Evolutionary conservation across 2,797 vertebrate genomes (phyloP).

Genomic region (Lagodon rhomboides): DNA sequence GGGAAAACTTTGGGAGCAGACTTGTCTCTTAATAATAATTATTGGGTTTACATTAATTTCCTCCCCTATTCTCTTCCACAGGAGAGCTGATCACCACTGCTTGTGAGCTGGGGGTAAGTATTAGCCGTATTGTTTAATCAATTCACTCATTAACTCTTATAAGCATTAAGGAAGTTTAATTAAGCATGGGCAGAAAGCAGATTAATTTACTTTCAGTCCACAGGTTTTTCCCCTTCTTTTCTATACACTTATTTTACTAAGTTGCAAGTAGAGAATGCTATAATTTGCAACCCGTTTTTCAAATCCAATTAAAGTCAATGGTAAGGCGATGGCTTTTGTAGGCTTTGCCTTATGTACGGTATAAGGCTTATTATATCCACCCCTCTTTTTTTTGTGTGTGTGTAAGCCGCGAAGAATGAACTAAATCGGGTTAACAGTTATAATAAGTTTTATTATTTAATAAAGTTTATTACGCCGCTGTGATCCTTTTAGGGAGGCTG

Average conservation of each 20-base stretch:
- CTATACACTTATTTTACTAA: conserved; percentile 94
- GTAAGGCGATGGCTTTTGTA: conserved; percentile 96
- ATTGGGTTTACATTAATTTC: conserved; percentile 99
- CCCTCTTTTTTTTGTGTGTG: conserved; percentile 93
- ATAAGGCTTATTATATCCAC: conserved; percentile 99
- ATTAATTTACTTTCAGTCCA: conserved; percentile 99
- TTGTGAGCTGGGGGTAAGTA: conserved; percentile 99
- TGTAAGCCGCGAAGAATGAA: conserved; percentile 99
- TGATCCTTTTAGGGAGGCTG: conserved; percentile 99
- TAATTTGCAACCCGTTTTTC: conserved; percentile 99
- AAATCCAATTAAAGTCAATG: conserved; percentile 99
- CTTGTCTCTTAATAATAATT: conserved; percentile 99
- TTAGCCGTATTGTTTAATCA: conserved; percentile 99
- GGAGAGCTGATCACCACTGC: conserved; percentile 99
- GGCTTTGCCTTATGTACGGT: conserved; percentile 99
- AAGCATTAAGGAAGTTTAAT: conserved; percentile 99
- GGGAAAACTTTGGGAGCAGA: conserved; percentile 99
- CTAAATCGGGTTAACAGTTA: conserved; percentile 99
- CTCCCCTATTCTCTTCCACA: conserved; percentile 95
- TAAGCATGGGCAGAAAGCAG: conserved; percentile 99
- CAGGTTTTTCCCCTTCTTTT: conserved; percentile 88
- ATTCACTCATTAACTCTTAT: conserved; percentile 99
- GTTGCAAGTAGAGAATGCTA: conserved; percentile 99
- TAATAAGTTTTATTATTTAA: conserved; percentile 99
- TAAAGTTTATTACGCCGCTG: conserved; percentile 99